Evolutionary conservation across 2,888 invertebrate species (phyloP).

Genomic region (Drosophila pullipes): DNA sequence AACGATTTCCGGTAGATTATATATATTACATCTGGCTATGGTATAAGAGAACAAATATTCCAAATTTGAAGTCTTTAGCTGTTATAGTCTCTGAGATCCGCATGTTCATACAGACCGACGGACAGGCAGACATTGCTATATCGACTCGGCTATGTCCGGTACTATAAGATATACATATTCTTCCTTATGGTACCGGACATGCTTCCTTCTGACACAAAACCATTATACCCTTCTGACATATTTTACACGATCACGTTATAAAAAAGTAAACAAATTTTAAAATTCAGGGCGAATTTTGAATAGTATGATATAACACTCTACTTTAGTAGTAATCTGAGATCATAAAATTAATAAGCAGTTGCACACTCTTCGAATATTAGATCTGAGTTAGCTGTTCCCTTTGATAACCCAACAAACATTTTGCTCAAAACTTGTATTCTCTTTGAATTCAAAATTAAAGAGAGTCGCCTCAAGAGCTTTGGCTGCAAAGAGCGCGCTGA

Average conservation of each 20-base stretch:
- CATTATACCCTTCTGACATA: no score
- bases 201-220: background rate
- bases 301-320: background rate
- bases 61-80: no score
- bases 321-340: background rate
- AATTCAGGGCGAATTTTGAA: background rate
- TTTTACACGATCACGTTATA: background rate
- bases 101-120: no score
- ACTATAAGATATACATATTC: background rate
- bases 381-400: background rate
- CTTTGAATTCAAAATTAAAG: constrained; percentile 7
- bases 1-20: background rate
- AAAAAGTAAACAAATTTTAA: background rate
- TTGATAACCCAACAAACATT: constrained; percentile 28
- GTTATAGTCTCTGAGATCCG: background rate
- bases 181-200: background rate
- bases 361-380: background rate
- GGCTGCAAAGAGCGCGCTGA: constrained; percentile 57
- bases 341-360: background rate
- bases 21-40: background rate
- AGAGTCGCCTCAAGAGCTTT: constrained; percentile 15
- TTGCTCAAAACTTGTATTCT: background rate
- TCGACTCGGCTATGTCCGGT: no score
- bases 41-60: background rate
- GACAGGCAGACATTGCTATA: background rate